Percentiles rank a stretch among this genome's conserved stretches.
phyloP scores from a whole-genome alignment of 2,888 invertebrate genomes.

The Plebejus anna region DNA sequence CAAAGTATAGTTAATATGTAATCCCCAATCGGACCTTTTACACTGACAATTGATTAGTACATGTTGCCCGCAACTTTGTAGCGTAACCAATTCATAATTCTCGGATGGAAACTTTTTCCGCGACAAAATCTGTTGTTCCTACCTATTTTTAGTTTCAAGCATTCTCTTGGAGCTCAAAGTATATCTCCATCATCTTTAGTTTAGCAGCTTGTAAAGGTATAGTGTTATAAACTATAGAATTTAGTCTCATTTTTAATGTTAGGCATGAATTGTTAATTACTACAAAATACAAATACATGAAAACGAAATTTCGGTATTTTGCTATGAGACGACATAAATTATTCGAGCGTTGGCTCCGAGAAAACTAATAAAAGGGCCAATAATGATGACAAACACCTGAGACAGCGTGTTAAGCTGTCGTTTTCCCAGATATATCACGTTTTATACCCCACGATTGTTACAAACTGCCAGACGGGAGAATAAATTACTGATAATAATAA shows the following conservation, averaged over 20 bases:
- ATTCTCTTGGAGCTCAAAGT: too few species aligned
- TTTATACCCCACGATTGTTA: slow-evolving; percentile 4
- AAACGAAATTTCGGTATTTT: background rate
- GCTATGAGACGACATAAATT: background rate
- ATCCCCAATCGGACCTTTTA: background rate
- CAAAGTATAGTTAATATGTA: too few species aligned
- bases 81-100: background rate
- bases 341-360: background rate
- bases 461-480: background rate
- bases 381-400: background rate
- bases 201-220: too few species aligned
- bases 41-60: background rate
- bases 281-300: background rate
- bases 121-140: too few species aligned
- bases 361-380: slow-evolving; percentile 4
- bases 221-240: too few species aligned
- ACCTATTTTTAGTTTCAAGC: too few species aligned
- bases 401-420: background rate
- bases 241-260: too few species aligned
- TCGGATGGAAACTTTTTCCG: background rate
- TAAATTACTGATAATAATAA: slow-evolving; percentile 13
- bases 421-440: background rate
- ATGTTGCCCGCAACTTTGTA: background rate
- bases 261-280: too few species aligned
- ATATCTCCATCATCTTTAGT: too few species aligned